Conservation (phyloP, 2,113 vertebrate genomes). For the Mesembrinibis cayennensis region DNA sequence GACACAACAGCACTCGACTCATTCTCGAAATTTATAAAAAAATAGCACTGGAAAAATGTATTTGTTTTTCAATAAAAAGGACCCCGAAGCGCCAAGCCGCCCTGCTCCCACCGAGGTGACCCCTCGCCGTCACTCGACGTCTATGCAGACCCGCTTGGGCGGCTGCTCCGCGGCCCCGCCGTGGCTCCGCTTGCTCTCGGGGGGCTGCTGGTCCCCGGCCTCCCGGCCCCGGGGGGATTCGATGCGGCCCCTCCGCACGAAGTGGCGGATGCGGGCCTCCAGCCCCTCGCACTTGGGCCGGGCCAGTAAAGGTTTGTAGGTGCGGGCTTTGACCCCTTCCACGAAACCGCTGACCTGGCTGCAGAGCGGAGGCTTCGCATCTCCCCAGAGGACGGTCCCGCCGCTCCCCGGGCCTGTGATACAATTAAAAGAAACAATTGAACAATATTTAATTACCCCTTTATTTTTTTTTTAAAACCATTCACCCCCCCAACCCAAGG, state of each 20-base stretch:
- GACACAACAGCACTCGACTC: neutral
- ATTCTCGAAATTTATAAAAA: neutral
- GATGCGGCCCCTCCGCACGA: slow-evolving; percentile 85
- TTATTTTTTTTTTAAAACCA: neutral
- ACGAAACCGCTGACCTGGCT: slow-evolving; percentile 77
- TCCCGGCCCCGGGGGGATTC: neutral
- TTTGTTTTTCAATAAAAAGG: neutral
- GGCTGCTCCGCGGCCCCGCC: slow-evolving; percentile 50
- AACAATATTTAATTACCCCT: neutral
- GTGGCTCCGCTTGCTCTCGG: slow-evolving; percentile 22
- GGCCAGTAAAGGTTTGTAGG: slow-evolving; percentile 85
- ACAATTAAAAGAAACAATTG: neutral
- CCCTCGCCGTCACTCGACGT: neutral
- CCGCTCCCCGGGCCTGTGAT: slow-evolving; percentile 5
- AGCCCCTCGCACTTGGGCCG: slow-evolving; percentile 88
- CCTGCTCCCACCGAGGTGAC: accelerated
- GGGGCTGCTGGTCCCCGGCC: accelerated
- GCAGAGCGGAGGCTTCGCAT: slow-evolving; percentile 14
- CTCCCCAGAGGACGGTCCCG: slow-evolving; percentile 34
- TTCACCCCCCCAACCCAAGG: neutral
- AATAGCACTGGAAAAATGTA: neutral
- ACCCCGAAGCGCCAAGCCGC: accelerated
- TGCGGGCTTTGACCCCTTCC: slow-evolving; percentile 85
- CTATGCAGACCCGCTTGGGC: slow-evolving; percentile 64
- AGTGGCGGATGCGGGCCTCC: slow-evolving; percentile 89